phyloP scores from a whole-genome alignment of 2,797 vertebrate genomes.

The Garrulus glandarius region DNA sequence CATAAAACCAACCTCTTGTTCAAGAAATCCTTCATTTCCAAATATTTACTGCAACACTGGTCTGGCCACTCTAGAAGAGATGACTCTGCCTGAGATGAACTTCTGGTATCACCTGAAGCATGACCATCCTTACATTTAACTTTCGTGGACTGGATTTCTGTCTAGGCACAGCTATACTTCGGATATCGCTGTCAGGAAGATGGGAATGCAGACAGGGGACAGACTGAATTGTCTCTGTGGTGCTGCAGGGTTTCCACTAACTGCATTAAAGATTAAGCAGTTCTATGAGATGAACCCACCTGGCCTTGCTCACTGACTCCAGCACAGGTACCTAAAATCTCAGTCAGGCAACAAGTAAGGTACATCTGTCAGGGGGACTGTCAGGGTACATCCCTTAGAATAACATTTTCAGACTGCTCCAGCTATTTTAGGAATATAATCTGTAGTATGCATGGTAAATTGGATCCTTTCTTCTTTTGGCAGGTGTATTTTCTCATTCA shows the following conservation, averaged over 20 bases:
- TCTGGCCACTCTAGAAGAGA: background rate
- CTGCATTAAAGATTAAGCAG: background rate
- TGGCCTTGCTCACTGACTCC: background rate
- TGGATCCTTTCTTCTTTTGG: background rate
- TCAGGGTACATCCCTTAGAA: background rate
- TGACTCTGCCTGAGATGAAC: background rate
- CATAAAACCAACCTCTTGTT: background rate
- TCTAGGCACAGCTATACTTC: background rate
- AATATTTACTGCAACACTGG: background rate
- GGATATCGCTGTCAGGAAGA: background rate
- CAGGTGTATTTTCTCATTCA: conserved; percentile 3
- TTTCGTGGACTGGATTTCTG: background rate
- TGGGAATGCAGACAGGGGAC: background rate
- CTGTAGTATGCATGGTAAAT: background rate
- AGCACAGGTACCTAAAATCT: background rate
- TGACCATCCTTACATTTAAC: background rate
- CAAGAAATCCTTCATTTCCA: background rate
- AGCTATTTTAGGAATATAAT: background rate
- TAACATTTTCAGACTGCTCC: background rate
- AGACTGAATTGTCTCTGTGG: background rate
- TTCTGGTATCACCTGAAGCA: background rate
- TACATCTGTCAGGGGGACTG: background rate
- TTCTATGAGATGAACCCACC: background rate
- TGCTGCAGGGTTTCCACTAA: background rate
- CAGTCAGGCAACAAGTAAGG: background rate